Base-by-base conservation (phyloP, 2,113 vertebrate species). In the Calidris pygmaea region DNA sequence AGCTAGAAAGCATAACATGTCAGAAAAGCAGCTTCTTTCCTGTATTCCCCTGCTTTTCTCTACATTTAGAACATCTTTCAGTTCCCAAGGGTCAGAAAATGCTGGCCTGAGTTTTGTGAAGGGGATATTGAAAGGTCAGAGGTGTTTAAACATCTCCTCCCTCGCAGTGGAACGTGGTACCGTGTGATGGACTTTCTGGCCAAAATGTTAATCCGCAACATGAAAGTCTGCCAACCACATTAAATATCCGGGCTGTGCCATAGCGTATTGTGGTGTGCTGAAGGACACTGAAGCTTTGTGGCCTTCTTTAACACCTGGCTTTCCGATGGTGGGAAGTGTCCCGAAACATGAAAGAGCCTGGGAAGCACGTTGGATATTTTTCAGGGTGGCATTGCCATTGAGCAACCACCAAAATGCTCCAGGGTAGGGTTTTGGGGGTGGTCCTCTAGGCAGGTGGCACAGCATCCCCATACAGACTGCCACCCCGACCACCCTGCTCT, bases 221-320 rank as follows among this genome's bases (percentile, higher is more conserved):
- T 5, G 19, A 37, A 86, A 60, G 14, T 58, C 53, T 77, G 60
- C 30, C 21, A 19, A 4, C 6, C 20, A 12, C 14, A 1, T 13
- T 15, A n/a, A 79, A 56, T 39, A 29, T 75, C 50, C 24, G 47
- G 21, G 45, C 39, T 2, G 2, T 50, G 55, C 50, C 4, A 1
- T 59, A 9, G 23, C 0, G 0, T 45, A 21, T 29, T 0, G 0
- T 4, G 1, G 21, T 27, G 35, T 75, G 65, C 43, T 86, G 85
- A 53, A 65, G 73, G 34, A 35, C 43, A 6, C 18, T 6, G 45
- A 27, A 68, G 39, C 18, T 76, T 59, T 30, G 18, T 72, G 63
- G 41, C 47, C 18, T 2, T 59, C 65, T 76, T 35, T 62, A 50
- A 22, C 48, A n/a, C 16, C 24, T 27, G 39, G 22, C 19, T 63